Evolutionary conservation across 1,140 invertebrate species (phyloP).

Genomic region (Zaprionus kolodkinae): DNA sequence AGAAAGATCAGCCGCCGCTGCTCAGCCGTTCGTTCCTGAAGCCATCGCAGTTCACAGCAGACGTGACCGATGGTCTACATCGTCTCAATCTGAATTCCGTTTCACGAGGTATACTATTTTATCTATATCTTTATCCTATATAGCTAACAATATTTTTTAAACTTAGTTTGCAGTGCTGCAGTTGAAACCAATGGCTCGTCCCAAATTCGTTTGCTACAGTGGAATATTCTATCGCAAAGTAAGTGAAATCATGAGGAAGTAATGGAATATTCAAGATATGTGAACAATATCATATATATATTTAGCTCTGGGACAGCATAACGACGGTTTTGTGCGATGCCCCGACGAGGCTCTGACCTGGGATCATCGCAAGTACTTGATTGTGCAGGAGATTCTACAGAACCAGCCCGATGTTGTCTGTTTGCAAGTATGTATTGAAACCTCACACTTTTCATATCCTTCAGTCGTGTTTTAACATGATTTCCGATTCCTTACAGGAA

Average conservation of each 20-base stretch:
- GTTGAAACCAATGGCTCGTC: slow-evolving; percentile 49
- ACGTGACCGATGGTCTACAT: slow-evolving; percentile 82
- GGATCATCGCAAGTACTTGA: slow-evolving; percentile 88
- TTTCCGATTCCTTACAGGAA: slow-evolving; percentile 85
- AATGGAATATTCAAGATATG: neutral
- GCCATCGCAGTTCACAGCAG: slow-evolving; percentile 44
- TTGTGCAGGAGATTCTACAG: slow-evolving; percentile 90
- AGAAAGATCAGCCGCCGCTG: slow-evolving; percentile 63
- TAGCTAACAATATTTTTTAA: neutral
- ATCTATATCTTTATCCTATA: neutral
- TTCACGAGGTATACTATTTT: slow-evolving; percentile 60
- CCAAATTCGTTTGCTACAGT: slow-evolving; percentile 88
- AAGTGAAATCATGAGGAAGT: slow-evolving; percentile 50
- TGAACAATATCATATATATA: neutral
- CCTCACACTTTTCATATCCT: slow-evolving; percentile 80
- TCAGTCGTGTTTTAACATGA: slow-evolving; percentile 63
- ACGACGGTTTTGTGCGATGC: slow-evolving; percentile 91
- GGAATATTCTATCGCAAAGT: slow-evolving; percentile 92
- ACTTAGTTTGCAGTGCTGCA: slow-evolving; percentile 65
- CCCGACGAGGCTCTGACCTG: slow-evolving; percentile 89
- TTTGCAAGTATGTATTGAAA: slow-evolving; percentile 85
- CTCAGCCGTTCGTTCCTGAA: slow-evolving; percentile 72
- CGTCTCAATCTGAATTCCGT: slow-evolving; percentile 84
- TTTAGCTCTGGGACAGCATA: slow-evolving; percentile 89
- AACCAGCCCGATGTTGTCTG: slow-evolving; percentile 90